Evolutionary conservation across 2,888 invertebrate species (phyloP), one percentile per base, ranked within the genome.

Genomic region (Micropterix aruncella): DNA sequence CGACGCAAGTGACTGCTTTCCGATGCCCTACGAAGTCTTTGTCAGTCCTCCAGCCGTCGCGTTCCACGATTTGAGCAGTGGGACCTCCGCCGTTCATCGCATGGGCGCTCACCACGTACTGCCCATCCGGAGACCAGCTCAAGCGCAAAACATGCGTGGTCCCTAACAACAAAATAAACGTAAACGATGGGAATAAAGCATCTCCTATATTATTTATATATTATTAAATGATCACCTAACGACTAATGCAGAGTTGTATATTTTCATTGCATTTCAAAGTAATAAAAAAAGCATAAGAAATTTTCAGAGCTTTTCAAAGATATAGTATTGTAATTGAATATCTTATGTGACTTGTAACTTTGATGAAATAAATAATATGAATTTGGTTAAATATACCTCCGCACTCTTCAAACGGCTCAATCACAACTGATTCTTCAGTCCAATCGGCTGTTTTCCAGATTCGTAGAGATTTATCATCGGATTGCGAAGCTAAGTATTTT

Each of bases 61-160:
- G 71, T 61, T 90, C 89, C 40, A 99, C 88, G 52, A 99, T 94
- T 64, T 94, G 93, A 1, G 97, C 95, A 0, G 95, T 95, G 1
- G 97, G 96, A 0, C 95, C 96, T 7, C 91, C 90, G 43, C 95
- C 94, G 62, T 99, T 99, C 90, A 95, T 96, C 0, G 97, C 95
- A 69, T 97, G 95, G 2, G 99, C 96, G 0, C 96, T 94, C 16
- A 99, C 83, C 47, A 99, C 74, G 65, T 93, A 94, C 60, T 93
- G 91, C 0, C 91, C 99, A 66, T 99, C 99, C 0, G 99, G 96
- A 2, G 96, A 95, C 99, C 99, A 99, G 40, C 90, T 88, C 19
- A 94, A 71, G 1, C 97, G 75, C 7, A 96, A 69, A 9, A 94
- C 89, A 61, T 94, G 93, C 0, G 96, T 96, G 1, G 94, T 95